These are phyloP conservation scores for Platyura marginata DNA, from an alignment of 1,140 invertebrate species.

Conservation along the genomic window DNA sequence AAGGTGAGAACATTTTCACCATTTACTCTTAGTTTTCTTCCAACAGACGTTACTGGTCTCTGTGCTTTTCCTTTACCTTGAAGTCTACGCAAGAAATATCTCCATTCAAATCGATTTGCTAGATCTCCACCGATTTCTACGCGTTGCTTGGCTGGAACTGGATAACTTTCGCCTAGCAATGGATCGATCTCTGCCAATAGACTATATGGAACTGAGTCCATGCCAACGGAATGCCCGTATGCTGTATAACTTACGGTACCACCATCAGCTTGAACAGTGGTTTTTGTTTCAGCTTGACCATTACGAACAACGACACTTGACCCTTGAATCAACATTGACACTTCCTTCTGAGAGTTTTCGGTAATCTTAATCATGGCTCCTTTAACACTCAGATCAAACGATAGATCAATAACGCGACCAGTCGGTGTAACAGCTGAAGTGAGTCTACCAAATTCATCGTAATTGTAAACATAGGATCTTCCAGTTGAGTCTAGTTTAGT, in stretches of 20 bases:
- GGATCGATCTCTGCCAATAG: slow-evolving; percentile 67
- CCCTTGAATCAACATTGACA: slow-evolving; percentile 73
- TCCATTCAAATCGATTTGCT: slow-evolving; percentile 87
- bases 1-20: slow-evolving; percentile 80
- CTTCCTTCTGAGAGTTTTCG: slow-evolving; percentile 61
- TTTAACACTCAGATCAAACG: slow-evolving; percentile 73
- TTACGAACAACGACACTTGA: slow-evolving; percentile 62
- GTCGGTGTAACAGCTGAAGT: slow-evolving; percentile 82
- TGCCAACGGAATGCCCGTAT: slow-evolving; percentile 67
- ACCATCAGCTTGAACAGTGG: slow-evolving; percentile 61
- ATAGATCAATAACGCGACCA: slow-evolving; percentile 66
- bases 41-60: slow-evolving; percentile 51
- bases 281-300: slow-evolving; percentile 62
- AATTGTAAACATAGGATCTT: slow-evolving; percentile 83
- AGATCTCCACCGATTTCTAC: slow-evolving; percentile 77
- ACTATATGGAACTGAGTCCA: slow-evolving; percentile 69
- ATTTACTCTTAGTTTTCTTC: slow-evolving; percentile 68
- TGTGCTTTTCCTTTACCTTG: slow-evolving; percentile 42
- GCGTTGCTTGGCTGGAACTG: slow-evolving; percentile 73
- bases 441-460: slow-evolving; percentile 84
- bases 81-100: slow-evolving; percentile 62
- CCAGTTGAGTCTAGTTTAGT: slow-evolving; percentile 79
- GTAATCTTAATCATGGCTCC: slow-evolving; percentile 72
- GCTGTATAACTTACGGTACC: slow-evolving; percentile 59
- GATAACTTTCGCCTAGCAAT: slow-evolving; percentile 70